A percentile compares a stretch with the other conserved stretches of the same genome.
Conservation (phyloP, 1,140 invertebrate genomes). For the Anagrus nilaparvatae region DNA sequence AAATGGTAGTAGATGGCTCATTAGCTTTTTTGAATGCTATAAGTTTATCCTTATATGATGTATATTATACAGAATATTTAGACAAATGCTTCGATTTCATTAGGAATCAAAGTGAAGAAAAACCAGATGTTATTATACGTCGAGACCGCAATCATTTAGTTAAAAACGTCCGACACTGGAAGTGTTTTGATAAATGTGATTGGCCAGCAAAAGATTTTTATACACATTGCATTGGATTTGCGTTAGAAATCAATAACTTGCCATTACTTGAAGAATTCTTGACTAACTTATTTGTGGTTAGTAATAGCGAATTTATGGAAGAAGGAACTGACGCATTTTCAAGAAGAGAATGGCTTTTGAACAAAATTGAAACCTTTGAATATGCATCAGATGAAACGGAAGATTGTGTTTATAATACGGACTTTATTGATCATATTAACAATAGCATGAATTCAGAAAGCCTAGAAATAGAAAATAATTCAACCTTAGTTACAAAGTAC, state of each 20-base stretch:
- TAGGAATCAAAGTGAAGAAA: too few species aligned
- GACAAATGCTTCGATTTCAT: conserved; percentile 2
- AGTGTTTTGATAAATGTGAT: background rate
- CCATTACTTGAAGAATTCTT: background rate
- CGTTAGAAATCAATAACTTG: conserved; percentile 1
- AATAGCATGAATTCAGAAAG: too few species aligned
- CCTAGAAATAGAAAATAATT: too few species aligned
- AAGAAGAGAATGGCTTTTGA: too few species aligned
- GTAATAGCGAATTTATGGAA: background rate
- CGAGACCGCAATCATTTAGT: background rate
- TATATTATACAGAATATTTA: conserved; percentile 1
- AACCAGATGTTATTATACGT: background rate
- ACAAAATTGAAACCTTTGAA: too few species aligned
- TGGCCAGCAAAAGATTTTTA: background rate
- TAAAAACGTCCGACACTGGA: background rate
- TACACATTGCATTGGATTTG: background rate
- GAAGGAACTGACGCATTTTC: too few species aligned
- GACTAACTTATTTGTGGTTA: background rate
- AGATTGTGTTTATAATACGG: too few species aligned
- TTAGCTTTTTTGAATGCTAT: conserved; percentile 13
- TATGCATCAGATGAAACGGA: too few species aligned
- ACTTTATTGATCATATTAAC: too few species aligned
- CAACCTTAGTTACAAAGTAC: too few species aligned
- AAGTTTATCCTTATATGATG: conserved; percentile 8
- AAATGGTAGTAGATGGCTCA: conserved; percentile 14